phyloP scores from a whole-genome alignment of 2,113 vertebrate genomes.

The Turnix velox region DNA sequence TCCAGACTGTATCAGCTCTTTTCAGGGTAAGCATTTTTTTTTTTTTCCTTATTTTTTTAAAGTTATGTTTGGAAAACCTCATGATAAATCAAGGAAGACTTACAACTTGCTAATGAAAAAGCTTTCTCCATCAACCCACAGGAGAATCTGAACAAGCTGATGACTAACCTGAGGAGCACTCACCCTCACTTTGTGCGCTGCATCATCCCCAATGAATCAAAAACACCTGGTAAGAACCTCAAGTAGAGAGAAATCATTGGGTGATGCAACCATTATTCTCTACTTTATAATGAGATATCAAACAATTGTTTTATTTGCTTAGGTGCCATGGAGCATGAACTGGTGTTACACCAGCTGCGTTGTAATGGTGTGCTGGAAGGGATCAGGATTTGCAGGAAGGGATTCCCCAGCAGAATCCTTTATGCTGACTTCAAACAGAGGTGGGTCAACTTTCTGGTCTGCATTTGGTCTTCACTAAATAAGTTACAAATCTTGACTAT shows the following conservation, averaged over 20 bases:
- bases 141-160: slow-evolving; percentile 86
- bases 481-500: not conserved
- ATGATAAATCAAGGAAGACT: not conserved
- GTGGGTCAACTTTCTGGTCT: slow-evolving; percentile 47
- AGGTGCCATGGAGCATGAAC: slow-evolving; percentile 85
- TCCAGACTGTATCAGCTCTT: slow-evolving; percentile 57
- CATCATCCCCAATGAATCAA: not conserved
- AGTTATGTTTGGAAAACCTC: not conserved
- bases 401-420: slow-evolving; percentile 19
- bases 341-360: slow-evolving; percentile 80
- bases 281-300: not conserved
- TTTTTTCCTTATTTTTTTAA: not conserved
- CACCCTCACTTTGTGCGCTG: not conserved
- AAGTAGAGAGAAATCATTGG: not conserved
- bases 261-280: not conserved
- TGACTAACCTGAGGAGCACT: not conserved
- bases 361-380: slow-evolving; percentile 79
- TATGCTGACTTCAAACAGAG: slow-evolving; percentile 79
- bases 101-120: not conserved
- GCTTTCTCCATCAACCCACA: slow-evolving; percentile 14
- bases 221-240: slow-evolving; percentile 73
- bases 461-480: not conserved
- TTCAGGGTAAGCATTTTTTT: not conserved
- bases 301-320: not conserved
- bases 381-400: not conserved